phyloP scores from a whole-genome alignment of 2,113 vertebrate species.

The Triplophysa tibetana region DNA sequence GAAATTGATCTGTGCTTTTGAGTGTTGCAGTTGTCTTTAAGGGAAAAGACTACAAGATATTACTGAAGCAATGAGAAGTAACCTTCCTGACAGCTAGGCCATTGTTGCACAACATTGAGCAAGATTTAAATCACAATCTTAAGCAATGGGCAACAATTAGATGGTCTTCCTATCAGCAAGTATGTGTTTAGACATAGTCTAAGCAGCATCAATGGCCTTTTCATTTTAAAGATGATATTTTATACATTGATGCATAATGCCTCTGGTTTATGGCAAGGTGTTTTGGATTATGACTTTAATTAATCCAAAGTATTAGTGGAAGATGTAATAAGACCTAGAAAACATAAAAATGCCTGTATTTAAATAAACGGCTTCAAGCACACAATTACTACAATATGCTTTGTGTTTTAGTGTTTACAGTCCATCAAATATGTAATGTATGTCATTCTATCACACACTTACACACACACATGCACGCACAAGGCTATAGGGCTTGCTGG shows the following conservation, averaged over 20 bases:
- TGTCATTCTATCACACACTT: background rate
- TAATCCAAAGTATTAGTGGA: background rate
- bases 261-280: slow-evolving; percentile 42
- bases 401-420: background rate
- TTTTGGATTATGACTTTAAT: background rate
- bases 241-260: background rate
- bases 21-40: slow-evolving; percentile 52
- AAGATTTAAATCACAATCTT: slow-evolving; percentile 60
- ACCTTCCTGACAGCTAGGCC: slow-evolving; percentile 56
- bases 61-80: slow-evolving; percentile 66
- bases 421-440: background rate
- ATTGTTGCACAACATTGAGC: slow-evolving; percentile 54
- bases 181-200: slow-evolving; percentile 46
- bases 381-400: background rate
- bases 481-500: background rate
- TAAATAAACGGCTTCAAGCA: too few species aligned
- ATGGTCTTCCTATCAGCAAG: slow-evolving; percentile 16
- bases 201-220: background rate
- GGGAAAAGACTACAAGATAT: slow-evolving; percentile 62
- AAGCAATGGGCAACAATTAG: slow-evolving; percentile 48
- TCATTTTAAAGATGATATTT: slow-evolving; percentile 32
- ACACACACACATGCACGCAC: background rate
- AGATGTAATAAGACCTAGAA: slow-evolving; percentile 33
- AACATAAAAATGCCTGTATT: too few species aligned
- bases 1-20: slow-evolving; percentile 64